Conservation (phyloP, 1,140 invertebrate genomes). For the Drosophila biarmipes region DNA sequence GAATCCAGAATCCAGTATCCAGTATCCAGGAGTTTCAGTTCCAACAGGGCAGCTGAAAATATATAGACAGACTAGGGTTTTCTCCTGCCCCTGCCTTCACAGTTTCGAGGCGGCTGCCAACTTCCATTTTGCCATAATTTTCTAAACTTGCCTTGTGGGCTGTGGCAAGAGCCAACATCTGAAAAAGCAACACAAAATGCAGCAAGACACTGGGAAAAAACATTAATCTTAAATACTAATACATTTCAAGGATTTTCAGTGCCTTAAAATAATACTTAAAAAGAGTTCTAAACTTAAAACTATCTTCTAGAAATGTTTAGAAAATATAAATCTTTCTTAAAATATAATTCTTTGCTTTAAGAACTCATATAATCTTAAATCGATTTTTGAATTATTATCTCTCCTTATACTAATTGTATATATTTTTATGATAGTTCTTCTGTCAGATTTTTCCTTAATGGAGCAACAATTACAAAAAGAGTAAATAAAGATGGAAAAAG, state of each 20-base stretch:
- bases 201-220: slow-evolving; percentile 10
- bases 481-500: slow-evolving; percentile 20
- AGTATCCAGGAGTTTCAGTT: slow-evolving; percentile 12
- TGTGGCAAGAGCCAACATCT: slow-evolving; percentile 26
- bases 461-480: slow-evolving; percentile 60
- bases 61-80: slow-evolving; percentile 19
- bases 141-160: slow-evolving; percentile 69
- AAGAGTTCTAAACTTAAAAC: background rate
- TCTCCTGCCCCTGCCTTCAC: slow-evolving; percentile 21
- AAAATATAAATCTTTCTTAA: background rate
- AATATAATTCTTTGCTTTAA: background rate
- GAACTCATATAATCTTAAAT: too few relatives aligned
- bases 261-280: too few relatives aligned
- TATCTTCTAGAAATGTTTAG: background rate
- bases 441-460: slow-evolving; percentile 2
- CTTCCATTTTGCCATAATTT: slow-evolving; percentile 68
- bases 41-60: slow-evolving; percentile 37
- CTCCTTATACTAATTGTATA: too few relatives aligned
- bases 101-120: slow-evolving; percentile 45
- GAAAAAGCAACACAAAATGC: slow-evolving; percentile 19
- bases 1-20: background rate
- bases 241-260: background rate
- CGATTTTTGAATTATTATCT: too few relatives aligned
- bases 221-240: background rate
- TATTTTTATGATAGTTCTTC: background rate